Base-by-base conservation (phyloP, 2,888 invertebrate genomes). In the Drosophila phalerata region DNA sequence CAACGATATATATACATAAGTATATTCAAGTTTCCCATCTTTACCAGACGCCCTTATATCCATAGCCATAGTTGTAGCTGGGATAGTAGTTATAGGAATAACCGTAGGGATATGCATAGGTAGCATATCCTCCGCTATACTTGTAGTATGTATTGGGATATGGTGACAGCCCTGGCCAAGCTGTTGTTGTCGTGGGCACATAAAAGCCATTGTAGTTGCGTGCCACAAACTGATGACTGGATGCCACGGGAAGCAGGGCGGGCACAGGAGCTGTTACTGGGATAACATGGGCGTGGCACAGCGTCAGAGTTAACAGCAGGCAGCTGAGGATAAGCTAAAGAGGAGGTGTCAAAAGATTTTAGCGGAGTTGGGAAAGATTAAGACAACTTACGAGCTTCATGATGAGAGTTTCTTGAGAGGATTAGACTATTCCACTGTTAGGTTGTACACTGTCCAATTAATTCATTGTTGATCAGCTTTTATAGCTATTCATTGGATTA, bases 191-290 rank as follows among this genome's bases (percentile, higher is more conserved):
- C 2, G 64, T 49, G 9, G 90, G 85, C 48, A 89, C 85, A 66
- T 86, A 81, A 25, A 81, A 73, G 25, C 91, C 89, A 80, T 91
- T 90, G 62, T 89, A 89, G 69, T 90, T 88, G 6, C 90, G 90
- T 2, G 89, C 71, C n/a, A 92, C 81, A 45, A 90, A 90, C 62
- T 91, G 92, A 71, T 90, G 85, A 37, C 91, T 91, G 6, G 77
- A 42, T 11, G 89, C 77, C 13, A 91, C 78, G 0, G 90, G 90
- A n/a, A 91, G 74, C 57, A 91, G 75, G 38, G 76, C 58, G 2
- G 85, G 73, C n/a, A 32, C 68, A 11, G 70, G 66, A 17, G 45
- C 67, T 8, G 70, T 52, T 11, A 64, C 47, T 8, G 72, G 78
- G 40, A 77, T 42, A 19, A 77, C 49, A 77, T 77, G 85, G 77